phyloP scores from a whole-genome alignment of 2,888 invertebrate genomes.

The Beris morrisii region DNA sequence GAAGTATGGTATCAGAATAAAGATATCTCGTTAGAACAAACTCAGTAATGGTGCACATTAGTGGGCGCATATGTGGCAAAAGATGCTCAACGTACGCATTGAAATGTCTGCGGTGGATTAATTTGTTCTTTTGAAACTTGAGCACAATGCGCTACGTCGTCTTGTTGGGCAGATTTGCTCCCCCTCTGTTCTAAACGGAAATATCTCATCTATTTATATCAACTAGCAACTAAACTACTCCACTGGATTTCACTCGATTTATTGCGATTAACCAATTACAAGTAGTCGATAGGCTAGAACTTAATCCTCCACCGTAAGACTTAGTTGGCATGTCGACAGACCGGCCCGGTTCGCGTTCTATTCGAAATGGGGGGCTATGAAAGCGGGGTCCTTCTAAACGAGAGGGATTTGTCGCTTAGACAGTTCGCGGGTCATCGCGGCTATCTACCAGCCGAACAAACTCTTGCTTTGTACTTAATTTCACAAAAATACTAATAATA shows the following conservation, averaged over 20 bases:
- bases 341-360: neutral
- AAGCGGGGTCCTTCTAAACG: constrained; percentile 1
- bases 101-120: constrained; percentile 16
- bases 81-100: constrained; percentile 1
- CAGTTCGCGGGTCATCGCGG: constrained; percentile 27
- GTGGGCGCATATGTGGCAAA: constrained; percentile 16
- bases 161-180: constrained; percentile 5
- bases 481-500: constrained; percentile 31
- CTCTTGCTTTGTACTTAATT: constrained; percentile 25
- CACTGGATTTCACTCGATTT: constrained; percentile 9
- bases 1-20: neutral
- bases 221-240: constrained; percentile 9
- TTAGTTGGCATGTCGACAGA: constrained; percentile 14
- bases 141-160: constrained; percentile 10
- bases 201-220: constrained; percentile 33
- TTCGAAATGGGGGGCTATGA: constrained; percentile 2
- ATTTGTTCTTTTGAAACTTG: constrained; percentile 29
- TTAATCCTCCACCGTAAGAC: constrained; percentile 7
- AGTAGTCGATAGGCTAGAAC: constrained; percentile 14
- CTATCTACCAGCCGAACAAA: constrained; percentile 23
- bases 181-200: constrained; percentile 23
- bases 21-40: constrained; percentile 24
- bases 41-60: neutral
- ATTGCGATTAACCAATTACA: constrained; percentile 26
- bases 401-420: constrained; percentile 22